phyloP scores from a whole-genome alignment of 2,888 invertebrate species.

The Drosophila nigricruria region DNA sequence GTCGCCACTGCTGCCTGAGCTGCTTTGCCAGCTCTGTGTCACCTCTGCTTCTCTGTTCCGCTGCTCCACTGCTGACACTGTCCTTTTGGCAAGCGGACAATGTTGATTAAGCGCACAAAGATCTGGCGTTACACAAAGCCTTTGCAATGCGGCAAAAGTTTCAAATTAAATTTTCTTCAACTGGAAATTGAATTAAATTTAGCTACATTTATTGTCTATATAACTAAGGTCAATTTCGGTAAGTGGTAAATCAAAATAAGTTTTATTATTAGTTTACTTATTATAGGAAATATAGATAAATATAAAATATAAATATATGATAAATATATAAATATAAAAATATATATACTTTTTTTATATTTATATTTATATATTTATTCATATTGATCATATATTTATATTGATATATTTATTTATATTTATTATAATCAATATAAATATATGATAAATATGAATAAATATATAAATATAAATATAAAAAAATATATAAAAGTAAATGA shows the following conservation, averaged over 20 bases:
- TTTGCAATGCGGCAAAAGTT: conserved; percentile 31
- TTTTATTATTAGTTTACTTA: neutral
- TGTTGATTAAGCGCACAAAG: conserved; percentile 66
- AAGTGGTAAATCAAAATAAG: neutral
- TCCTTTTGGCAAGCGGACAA: conserved; percentile 54
- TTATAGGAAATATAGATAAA: neutral
- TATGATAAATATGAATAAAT: too few species aligned
- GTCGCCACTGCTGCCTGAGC: neutral
- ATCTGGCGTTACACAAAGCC: conserved; percentile 33
- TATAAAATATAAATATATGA: neutral
- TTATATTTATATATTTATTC: too few species aligned
- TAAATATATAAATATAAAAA: neutral
- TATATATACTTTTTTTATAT: too few species aligned
- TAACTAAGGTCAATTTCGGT: neutral
- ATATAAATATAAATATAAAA: too few species aligned
- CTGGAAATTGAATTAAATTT: conserved; percentile 22
- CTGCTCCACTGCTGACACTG: conserved; percentile 45
- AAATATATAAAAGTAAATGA: too few species aligned
- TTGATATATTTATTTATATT: too few species aligned
- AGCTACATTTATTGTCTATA: neutral
- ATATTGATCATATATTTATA: too few species aligned
- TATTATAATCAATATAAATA: too few species aligned
- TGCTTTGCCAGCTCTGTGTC: conserved; percentile 5
- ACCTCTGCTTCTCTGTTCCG: conserved; percentile 17
- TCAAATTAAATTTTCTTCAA: conserved; percentile 35